A percentile compares a stretch with the other conserved stretches of the same genome.
Evolutionary conservation across 2,888 invertebrate genomes (phyloP).

Genomic region (Prenolepis imparis): DNA sequence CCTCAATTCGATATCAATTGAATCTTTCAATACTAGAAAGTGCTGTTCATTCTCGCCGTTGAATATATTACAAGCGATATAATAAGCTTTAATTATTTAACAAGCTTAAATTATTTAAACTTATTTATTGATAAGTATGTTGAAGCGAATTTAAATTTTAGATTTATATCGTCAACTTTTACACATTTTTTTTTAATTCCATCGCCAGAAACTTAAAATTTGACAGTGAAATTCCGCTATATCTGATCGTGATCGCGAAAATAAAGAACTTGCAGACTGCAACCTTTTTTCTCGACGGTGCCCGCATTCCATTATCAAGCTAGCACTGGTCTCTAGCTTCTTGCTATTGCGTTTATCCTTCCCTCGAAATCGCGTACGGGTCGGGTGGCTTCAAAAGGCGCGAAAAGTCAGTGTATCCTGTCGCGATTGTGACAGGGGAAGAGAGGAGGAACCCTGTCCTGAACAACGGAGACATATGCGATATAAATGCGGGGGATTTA

Average conservation of each 20-base stretch:
- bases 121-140: neutral
- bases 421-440: neutral
- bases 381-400: slow-evolving; percentile 48
- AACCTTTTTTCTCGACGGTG: slow-evolving; percentile 67
- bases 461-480: slow-evolving; percentile 49
- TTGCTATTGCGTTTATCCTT: slow-evolving; percentile 59
- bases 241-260: slow-evolving; percentile 62
- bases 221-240: slow-evolving; percentile 67
- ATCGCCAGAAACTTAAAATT: slow-evolving; percentile 62
- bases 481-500: slow-evolving; percentile 77
- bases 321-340: slow-evolving; percentile 64
- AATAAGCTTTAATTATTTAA: neutral
- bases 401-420: slow-evolving; percentile 23
- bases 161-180: neutral
- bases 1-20: slow-evolving; percentile 32
- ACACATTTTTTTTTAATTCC: neutral
- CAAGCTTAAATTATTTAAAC: neutral
- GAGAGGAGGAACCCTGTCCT: neutral
- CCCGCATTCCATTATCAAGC: slow-evolving; percentile 55
- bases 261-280: slow-evolving; percentile 61
- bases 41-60: neutral
- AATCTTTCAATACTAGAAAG: slow-evolving; percentile 34
- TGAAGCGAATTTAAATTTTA: neutral
- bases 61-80: neutral
- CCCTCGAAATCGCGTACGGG: slow-evolving; percentile 49